A percentile compares a stretch with the other conserved stretches of the same genome.
phyloP scores from a whole-genome alignment of 2,113 vertebrate genomes.

The Daubentonia madagascariensis region DNA sequence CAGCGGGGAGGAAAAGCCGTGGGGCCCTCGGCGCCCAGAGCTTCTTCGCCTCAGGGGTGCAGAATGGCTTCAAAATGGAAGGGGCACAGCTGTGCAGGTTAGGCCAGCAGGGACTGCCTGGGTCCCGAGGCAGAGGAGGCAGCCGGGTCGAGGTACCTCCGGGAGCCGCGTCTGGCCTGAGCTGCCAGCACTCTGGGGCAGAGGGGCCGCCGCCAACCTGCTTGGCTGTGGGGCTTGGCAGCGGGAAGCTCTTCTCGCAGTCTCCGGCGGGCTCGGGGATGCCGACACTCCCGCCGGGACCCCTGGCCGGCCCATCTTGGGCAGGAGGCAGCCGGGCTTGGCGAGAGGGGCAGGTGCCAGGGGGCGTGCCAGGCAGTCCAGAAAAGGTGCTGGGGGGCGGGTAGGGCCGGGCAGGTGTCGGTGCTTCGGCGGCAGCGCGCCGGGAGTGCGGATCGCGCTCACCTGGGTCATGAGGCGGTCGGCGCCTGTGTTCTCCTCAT shows the following conservation, averaged over 20 bases:
- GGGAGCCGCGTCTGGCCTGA: conserved; percentile 20
- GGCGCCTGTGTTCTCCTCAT: conserved; percentile 98
- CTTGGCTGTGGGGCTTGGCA: neutral
- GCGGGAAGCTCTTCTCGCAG: conserved; percentile 2
- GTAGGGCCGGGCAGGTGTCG: conserved; percentile 62
- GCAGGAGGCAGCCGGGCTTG: conserved; percentile 11
- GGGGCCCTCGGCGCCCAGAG: neutral
- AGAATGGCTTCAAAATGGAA: conserved; percentile 21
- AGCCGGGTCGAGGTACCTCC: conserved; percentile 12
- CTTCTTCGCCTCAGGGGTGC: conserved; percentile 6
- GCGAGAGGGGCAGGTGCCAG: conserved; percentile 72
- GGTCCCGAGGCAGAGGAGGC: neutral
- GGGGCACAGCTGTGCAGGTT: neutral
- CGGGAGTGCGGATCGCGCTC: conserved; percentile 72
- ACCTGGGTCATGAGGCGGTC: conserved; percentile 99
- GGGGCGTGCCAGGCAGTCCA: conserved; percentile 68
- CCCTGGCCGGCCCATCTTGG: conserved; percentile 15
- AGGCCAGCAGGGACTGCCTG: neutral
- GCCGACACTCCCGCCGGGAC: neutral
- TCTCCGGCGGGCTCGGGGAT: neutral
- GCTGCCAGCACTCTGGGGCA: neutral
- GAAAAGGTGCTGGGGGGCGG: conserved; percentile 64
- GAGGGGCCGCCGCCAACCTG: conserved; percentile 19
- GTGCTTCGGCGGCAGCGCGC: conserved; percentile 63
- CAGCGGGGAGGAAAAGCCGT: neutral